Percentiles rank a stretch among this genome's conserved stretches.
phyloP scores from a whole-genome alignment of 2,797 vertebrate genomes.

The Acropternis orthonyx region DNA sequence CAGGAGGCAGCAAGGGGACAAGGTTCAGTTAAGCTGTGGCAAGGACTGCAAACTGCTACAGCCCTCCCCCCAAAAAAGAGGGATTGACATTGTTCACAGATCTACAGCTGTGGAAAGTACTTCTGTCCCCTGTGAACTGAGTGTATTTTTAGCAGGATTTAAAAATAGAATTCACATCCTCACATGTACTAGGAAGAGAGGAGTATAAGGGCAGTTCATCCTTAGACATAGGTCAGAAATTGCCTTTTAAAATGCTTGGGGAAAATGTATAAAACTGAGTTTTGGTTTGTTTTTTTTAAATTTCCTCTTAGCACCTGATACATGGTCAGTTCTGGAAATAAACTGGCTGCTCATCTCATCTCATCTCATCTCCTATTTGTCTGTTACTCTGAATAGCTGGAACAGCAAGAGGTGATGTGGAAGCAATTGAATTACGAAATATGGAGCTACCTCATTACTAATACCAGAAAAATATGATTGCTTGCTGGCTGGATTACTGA shows the following conservation, averaged over 20 bases:
- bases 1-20: background rate
- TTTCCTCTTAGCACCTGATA: background rate
- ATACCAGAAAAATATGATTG: background rate
- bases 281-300: background rate
- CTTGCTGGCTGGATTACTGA: background rate
- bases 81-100: background rate
- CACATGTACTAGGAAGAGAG: background rate
- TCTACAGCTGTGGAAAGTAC: background rate
- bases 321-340: background rate
- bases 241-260: background rate
- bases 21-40: background rate
- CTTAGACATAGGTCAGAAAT: background rate
- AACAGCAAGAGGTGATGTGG: background rate
- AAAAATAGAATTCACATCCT: constrained; percentile 29
- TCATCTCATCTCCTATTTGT: background rate
- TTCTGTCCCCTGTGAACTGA: background rate
- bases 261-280: background rate
- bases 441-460: background rate
- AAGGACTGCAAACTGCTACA: background rate
- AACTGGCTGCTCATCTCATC: background rate
- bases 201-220: background rate
- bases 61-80: background rate
- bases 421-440: background rate
- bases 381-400: background rate
- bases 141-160: constrained; percentile 35